These are phyloP conservation scores for Agapostemon virescens DNA, from an alignment of 2,888 invertebrate genomes.

Conservation along the genomic window DNA sequence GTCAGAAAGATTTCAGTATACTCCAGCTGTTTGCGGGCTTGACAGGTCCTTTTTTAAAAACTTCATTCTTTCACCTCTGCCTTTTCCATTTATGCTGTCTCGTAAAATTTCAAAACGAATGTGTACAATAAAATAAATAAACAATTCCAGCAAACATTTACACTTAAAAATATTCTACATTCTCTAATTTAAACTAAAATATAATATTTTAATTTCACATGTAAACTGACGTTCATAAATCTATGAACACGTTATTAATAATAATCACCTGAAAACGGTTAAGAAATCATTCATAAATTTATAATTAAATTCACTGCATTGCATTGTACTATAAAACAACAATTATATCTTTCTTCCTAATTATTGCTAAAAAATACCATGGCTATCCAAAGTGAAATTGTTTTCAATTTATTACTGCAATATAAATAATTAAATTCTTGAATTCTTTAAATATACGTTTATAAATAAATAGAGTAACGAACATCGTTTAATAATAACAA, in stretches of 20 bases:
- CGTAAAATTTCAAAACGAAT: background rate
- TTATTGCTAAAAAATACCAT: too few species aligned
- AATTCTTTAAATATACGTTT: background rate
- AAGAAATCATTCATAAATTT: too few species aligned
- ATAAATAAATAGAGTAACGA: too few species aligned
- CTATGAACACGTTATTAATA: background rate
- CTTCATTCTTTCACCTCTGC: background rate
- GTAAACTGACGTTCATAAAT: background rate
- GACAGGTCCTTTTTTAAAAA: background rate
- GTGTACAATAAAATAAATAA: background rate
- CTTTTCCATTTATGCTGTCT: background rate
- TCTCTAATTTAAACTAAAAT: too few species aligned
- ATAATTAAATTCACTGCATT: too few species aligned
- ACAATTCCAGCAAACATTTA: too few species aligned
- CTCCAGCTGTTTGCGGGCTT: background rate
- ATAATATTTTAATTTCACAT: too few species aligned
- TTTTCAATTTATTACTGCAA: background rate
- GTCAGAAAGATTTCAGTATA: background rate
- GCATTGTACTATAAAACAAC: too few species aligned
- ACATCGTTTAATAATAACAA: background rate
- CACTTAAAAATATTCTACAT: background rate
- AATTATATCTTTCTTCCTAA: too few species aligned
- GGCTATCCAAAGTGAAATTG: too few species aligned
- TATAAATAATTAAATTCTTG: background rate
- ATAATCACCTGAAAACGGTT: too few species aligned